Evolutionary conservation across 2,888 invertebrate species (phyloP), one percentile per base, ranked within the genome.

Genomic region (Phengaris alcon): DNA sequence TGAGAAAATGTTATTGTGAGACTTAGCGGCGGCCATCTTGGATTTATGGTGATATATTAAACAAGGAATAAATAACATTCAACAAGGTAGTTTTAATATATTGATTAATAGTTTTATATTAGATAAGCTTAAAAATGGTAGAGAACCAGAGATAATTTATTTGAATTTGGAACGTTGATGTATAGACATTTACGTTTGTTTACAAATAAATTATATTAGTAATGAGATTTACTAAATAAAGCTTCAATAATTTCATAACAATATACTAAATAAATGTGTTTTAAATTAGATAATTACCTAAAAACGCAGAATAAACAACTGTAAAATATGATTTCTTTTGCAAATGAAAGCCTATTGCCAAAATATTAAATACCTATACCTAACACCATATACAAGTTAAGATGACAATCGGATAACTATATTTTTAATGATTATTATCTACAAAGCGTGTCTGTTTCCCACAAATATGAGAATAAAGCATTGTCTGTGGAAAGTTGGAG

Each of bases 401-500:
- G 35, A 35, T 6, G 5, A 64, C 35, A 12, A 35, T 44, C 10
- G 35, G 35, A 64, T 44, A 12, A 35, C 64, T 64, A 44, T 35
- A 35, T 64, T 64, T 64, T 35, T 44, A 44, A 64, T 64, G 35
- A 64, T 64, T 64, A 64, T 44, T 64, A 64, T 64, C 64, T 35
- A 22, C 35, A 64, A 52, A 52, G 52, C 52, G 12, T 52, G 52
- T 52, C 52, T 35, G 64, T 64, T 22, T 12, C 64, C 35, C 64
- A 64, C 64, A 64, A 64, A 64, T 64, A 64, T 35, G 64, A 54
- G 54, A 35, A 75, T 77, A 51, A 64, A 78, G 74, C 76, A 77
- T 76, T 75, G 75, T 51, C 44, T 22, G 80, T 90, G 88, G 93
- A 91, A 93, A 93, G 93, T 93, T 92, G 86, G 82, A 81, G 83